These are phyloP conservation scores for Invenusta paracnida DNA, from an alignment of 2,888 invertebrate species.

Conservation along the genomic window DNA sequence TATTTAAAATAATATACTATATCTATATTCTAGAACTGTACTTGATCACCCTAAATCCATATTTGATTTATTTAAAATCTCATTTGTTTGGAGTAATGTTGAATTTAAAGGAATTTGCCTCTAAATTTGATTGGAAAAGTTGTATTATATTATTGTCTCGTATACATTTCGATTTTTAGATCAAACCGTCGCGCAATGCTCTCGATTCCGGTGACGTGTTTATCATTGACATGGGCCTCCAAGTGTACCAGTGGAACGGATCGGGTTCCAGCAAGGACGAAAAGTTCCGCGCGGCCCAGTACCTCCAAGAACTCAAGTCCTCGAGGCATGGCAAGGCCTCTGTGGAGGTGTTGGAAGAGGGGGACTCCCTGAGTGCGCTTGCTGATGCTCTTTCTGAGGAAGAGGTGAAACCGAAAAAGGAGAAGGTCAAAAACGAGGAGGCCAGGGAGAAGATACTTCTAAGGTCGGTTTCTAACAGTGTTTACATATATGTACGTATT, in stretches of 20 bases:
- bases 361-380: background rate
- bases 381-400: background rate
- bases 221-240: constrained; percentile 55
- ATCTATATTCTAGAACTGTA: too few species aligned
- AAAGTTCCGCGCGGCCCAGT: constrained; percentile 54
- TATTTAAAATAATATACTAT: too few species aligned
- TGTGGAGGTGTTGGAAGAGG: constrained; percentile 50
- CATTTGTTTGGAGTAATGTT: too few species aligned
- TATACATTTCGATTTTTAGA: too few species aligned
- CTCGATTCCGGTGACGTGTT: constrained; percentile 55
- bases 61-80: too few species aligned
- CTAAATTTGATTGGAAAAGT: too few species aligned
- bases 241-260: constrained; percentile 57
- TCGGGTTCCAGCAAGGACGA: constrained; percentile 55
- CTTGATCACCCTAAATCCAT: too few species aligned
- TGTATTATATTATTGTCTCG: too few species aligned
- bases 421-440: constrained; percentile 40
- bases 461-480: constrained; percentile 30
- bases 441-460: constrained; percentile 34
- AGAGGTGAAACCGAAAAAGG: background rate
- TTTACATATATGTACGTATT: too few species aligned
- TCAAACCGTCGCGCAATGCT: constrained; percentile 45
- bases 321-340: constrained; percentile 49
- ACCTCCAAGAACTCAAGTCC: constrained; percentile 49
- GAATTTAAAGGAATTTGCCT: too few species aligned